phyloP scores from a whole-genome alignment of 2,797 vertebrate species.

The Synaphobranchus kaupii region DNA sequence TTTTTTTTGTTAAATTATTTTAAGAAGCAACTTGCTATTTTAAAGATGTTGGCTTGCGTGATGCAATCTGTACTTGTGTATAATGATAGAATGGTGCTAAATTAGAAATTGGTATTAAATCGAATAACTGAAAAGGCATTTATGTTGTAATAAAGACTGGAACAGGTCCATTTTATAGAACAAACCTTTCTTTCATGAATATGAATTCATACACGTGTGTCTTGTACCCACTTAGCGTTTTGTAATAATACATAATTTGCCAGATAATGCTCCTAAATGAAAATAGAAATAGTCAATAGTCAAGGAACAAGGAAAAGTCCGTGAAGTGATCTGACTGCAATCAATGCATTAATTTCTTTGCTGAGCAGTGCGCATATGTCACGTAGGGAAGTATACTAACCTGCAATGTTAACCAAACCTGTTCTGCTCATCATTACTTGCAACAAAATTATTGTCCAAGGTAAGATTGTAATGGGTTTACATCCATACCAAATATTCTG shows the following conservation, averaged over 20 bases:
- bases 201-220: background rate
- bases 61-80: constrained; percentile 45
- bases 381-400: background rate
- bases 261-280: background rate
- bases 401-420: background rate
- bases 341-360: background rate
- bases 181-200: constrained; percentile 37
- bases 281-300: background rate
- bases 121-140: constrained; percentile 58
- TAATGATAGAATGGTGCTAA: constrained; percentile 69
- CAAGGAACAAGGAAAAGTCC: background rate
- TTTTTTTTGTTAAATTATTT: constrained; percentile 67
- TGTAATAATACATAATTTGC: background rate
- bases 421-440: background rate
- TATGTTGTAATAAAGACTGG: constrained; percentile 71
- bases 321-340: background rate
- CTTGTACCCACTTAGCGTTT: background rate
- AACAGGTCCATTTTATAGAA: constrained; percentile 69
- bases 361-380: background rate
- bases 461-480: background rate
- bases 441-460: background rate
- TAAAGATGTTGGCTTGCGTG: background rate
- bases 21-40: constrained; percentile 37
- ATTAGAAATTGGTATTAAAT: constrained; percentile 59
- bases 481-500: background rate